Evolutionary conservation across 2,113 vertebrate genomes (phyloP), one percentile per base, ranked within the genome.

Genomic region (Peromyscus maniculatus): DNA sequence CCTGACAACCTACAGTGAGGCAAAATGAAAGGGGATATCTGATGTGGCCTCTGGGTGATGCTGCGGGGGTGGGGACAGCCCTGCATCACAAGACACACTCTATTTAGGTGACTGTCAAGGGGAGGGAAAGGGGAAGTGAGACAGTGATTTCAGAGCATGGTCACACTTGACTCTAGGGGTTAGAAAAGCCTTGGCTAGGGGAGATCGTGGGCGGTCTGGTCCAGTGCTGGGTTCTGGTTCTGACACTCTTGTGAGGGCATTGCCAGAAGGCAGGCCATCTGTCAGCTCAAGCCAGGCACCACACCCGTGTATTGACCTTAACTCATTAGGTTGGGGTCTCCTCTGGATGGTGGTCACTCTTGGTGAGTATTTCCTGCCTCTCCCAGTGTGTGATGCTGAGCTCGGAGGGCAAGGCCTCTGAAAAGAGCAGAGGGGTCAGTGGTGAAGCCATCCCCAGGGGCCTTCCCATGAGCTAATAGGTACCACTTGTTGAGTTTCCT

Each of bases 1-100:
- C 13, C 69, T 71, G 31, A 36, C n/a, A 11, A 10, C 33, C 90
- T 64, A 9, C 0, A 5, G 2, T 94, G 95, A 97, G 33, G 28
- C 91, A 97, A 87, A 98, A 71, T 3, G 96, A 98, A 98, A 98
- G 98, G 96, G 96, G 97, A 97, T 87, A 28, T 97, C 31, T 17
- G 10, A 66, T 94, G 75, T 94, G 64, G 3, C 46, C 89, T 49
- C 62, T 89, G 83, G 55, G 74, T 89, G 91, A 95, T 62, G 36
- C 28, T 84, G 90, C 0, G 79, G 96, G 91, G 87, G 86, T 62
- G 91, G 92, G 82, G 80, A 82, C 64, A 93, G 87, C 74, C 49
- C 46, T 28, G 95, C 52, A 21, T 98, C 98, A 97, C 87, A 95
- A 93, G 97, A 95, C 93, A n/a, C 13, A 75, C 19, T 78, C 88